Conservation (phyloP, 2,888 invertebrate genomes). For the Catocala fraxini region DNA sequence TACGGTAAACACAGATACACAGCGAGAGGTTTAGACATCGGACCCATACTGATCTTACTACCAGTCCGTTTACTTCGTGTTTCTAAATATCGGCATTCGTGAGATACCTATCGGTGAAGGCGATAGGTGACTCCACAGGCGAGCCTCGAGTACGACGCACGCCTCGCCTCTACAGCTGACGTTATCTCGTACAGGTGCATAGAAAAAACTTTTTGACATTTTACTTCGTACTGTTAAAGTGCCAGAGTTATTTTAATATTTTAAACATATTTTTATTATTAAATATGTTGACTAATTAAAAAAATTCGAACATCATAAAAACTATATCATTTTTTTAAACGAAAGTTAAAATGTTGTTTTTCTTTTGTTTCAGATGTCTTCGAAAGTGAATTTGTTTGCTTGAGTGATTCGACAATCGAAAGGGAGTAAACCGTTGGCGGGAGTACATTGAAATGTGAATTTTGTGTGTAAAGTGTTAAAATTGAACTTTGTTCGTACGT, state of each 20-base stretch:
- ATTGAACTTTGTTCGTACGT: constrained; percentile 70
- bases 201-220: constrained; percentile 32
- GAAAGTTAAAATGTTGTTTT: constrained; percentile 54
- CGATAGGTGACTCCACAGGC: constrained; percentile 73
- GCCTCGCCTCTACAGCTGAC: constrained; percentile 59
- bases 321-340: constrained; percentile 14
- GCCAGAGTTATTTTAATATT: too few species aligned
- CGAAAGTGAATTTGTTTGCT: constrained; percentile 75
- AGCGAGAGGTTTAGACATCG: constrained; percentile 72
- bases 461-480: constrained; percentile 77
- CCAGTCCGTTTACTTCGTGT: constrained; percentile 68
- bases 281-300: background rate
- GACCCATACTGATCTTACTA: constrained; percentile 65
- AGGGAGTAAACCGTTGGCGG: constrained; percentile 55
- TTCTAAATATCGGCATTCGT: constrained; percentile 76
- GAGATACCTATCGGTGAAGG: constrained; percentile 66
- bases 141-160: constrained; percentile 76
- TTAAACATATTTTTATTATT: background rate
- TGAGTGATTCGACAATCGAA: constrained; percentile 70
- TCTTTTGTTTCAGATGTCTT: constrained; percentile 84
- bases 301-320: constrained; percentile 6
- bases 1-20: constrained; percentile 53
- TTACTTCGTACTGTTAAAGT: constrained; percentile 2
- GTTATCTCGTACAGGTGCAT: constrained; percentile 62
- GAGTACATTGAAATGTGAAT: constrained; percentile 83